These are phyloP conservation scores for Watsonalla cultraria DNA, from an alignment of 2,888 invertebrate genomes.

Conservation along the genomic window DNA sequence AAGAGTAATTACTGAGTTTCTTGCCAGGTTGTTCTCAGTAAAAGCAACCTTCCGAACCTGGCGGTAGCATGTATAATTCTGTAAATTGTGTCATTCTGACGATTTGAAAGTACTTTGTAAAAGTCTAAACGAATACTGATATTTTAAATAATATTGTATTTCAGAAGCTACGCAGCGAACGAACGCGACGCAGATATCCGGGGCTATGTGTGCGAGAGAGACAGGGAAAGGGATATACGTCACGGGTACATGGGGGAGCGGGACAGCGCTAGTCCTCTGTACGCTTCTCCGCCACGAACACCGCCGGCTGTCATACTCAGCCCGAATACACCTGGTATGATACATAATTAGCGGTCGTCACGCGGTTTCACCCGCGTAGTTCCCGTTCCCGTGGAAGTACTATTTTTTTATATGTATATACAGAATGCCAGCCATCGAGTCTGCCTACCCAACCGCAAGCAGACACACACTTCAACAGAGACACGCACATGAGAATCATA, in stretches of 20 bases:
- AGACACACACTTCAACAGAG: constrained; percentile 92
- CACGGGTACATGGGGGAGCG: constrained; percentile 53
- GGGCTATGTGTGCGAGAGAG: constrained; percentile 48
- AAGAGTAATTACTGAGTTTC: too few relatives aligned
- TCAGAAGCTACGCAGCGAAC: constrained; percentile 61
- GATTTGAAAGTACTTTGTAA: too few relatives aligned
- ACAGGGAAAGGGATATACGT: constrained; percentile 81
- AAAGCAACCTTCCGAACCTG: too few relatives aligned
- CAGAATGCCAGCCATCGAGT: constrained; percentile 58
- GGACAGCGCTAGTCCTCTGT: constrained; percentile 81
- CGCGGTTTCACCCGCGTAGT: too few relatives aligned
- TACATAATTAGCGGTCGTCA: not conserved
- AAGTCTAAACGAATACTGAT: too few relatives aligned
- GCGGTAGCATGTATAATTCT: too few relatives aligned
- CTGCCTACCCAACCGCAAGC: constrained; percentile 66
- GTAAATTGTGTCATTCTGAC: too few relatives aligned
- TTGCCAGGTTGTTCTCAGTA: too few relatives aligned
- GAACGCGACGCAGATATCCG: constrained; percentile 58
- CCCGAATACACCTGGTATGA: constrained; percentile 49
- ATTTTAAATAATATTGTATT: too few relatives aligned
- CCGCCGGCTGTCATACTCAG: constrained; percentile 82
- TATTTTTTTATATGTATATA: too few relatives aligned
- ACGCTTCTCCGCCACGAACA: constrained; percentile 89
- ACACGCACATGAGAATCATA: constrained; percentile 95
- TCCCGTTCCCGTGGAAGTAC: too few relatives aligned